phyloP scores from a whole-genome alignment of 2,113 vertebrate species.

The Gambusia affinis region DNA sequence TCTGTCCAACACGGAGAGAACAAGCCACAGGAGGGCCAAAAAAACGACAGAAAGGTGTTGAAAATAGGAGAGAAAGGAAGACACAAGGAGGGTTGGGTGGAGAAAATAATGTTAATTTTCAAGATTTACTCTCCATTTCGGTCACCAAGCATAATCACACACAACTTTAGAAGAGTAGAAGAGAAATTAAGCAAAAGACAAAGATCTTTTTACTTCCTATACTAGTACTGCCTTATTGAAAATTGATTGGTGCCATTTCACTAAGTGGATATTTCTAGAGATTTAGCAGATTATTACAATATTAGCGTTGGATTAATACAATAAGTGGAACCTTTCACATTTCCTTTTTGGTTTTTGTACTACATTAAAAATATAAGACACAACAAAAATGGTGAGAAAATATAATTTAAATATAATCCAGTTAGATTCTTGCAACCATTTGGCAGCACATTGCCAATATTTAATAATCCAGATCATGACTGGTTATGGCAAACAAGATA shows the following conservation, averaged over 20 bases:
- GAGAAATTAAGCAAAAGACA: not conserved
- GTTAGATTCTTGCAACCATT: too few species aligned
- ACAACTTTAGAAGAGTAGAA: slow-evolving; percentile 20
- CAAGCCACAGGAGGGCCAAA: slow-evolving; percentile 60
- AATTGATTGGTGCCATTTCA: not conserved
- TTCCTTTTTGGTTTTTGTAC: too few species aligned
- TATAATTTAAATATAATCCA: too few species aligned
- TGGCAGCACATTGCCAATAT: not conserved
- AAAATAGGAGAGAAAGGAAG: slow-evolving; percentile 33
- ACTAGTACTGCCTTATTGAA: not conserved
- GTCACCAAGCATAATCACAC: not conserved
- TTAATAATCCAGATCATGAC: not conserved
- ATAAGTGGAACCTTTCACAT: not conserved
- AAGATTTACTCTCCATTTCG: slow-evolving; percentile 32
- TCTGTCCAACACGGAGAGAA: slow-evolving; percentile 84
- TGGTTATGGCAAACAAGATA: too few species aligned
- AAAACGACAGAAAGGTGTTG: slow-evolving; percentile 21
- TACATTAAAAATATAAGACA: too few species aligned
- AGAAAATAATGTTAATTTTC: slow-evolving; percentile 76
- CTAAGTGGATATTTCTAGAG: not conserved
- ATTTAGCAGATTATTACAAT: not conserved
- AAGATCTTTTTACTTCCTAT: not conserved
- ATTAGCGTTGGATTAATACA: not conserved
- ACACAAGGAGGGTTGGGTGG: slow-evolving; percentile 54
- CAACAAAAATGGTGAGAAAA: too few species aligned